These are phyloP conservation scores for Andrena haemorrhoa DNA, from an alignment of 2,888 invertebrate species.

Conservation along the genomic window DNA sequence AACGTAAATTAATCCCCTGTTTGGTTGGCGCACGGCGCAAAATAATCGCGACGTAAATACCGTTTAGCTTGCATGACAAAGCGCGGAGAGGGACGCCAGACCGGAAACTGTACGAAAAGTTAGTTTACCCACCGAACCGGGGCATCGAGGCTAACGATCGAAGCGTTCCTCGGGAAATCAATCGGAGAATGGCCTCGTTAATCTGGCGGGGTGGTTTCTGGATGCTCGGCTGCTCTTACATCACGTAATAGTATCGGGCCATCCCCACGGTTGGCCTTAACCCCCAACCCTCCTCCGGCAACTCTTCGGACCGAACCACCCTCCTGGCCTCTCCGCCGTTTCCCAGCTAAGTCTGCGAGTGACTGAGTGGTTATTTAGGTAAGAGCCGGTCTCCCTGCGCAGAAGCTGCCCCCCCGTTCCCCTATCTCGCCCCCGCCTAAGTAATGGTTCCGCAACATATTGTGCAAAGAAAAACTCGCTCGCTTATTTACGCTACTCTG, in stretches of 20 bases:
- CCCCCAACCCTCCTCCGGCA: slow-evolving; percentile 48
- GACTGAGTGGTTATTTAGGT: slow-evolving; percentile 85
- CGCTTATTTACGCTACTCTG: slow-evolving; percentile 72
- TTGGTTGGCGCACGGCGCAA: neutral
- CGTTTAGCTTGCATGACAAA: neutral
- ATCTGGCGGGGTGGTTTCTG: slow-evolving; percentile 80
- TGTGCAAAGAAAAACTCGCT: slow-evolving; percentile 81
- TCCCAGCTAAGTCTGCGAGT: slow-evolving; percentile 81
- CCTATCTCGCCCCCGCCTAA: slow-evolving; percentile 71
- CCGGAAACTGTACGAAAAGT: slow-evolving; percentile 58
- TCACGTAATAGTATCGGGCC: slow-evolving; percentile 81
- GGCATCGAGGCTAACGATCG: slow-evolving; percentile 76
- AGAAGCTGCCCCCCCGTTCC: slow-evolving; percentile 62
- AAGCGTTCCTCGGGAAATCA: slow-evolving; percentile 82
- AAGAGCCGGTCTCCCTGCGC: slow-evolving; percentile 81
- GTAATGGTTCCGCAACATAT: slow-evolving; percentile 83
- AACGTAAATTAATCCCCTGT: neutral
- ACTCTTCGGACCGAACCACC: slow-evolving; percentile 52
- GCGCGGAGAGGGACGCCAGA: slow-evolving; percentile 7
- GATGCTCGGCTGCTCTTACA: slow-evolving; percentile 81
- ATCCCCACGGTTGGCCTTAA: slow-evolving; percentile 70
- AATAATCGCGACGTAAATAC: neutral
- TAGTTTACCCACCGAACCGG: slow-evolving; percentile 60
- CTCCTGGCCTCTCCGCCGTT: slow-evolving; percentile 60
- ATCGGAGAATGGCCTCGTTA: slow-evolving; percentile 84